Base-by-base conservation (phyloP, 2,797 vertebrate genomes). In the Crocidura indochinensis region DNA sequence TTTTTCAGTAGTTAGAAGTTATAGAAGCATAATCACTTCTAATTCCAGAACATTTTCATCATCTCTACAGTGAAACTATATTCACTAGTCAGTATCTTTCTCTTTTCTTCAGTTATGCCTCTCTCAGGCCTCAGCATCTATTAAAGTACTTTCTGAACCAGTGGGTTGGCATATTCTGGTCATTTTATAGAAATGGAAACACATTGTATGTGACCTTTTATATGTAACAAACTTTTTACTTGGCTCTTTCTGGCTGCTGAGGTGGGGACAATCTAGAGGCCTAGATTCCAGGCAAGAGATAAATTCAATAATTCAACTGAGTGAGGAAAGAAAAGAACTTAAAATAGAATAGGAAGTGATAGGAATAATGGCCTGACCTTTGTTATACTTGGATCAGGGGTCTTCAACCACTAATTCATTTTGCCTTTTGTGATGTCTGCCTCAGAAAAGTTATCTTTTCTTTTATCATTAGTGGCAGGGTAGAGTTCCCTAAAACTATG, bases 21-120 rank as follows among this genome's bases (percentile, higher is more conserved):
- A 11, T 31, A 31, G 11, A 74, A 24, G 6, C 6, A 76, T 26
- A 72, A 53, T 26, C 38, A 67, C 65, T 82, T 87, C 26, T 26
- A 76, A 95, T 72, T 95, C 56, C 10, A 87, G 84, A 91, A 73
- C 29, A 24, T 62, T 88, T 69, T 84, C 31, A 38, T 46, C 2
- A 71, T 11, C 15, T 10, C 10, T 29, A 22, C 17, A 78, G 67
- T 77, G 31, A 77, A 87, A 87, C 27, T 49, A 60, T 17, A 76
- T 17, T 14, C 22, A 24, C 15, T n/a, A 71, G 38, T 20, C 3
- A n/a, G 74, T 74, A 31, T 29, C 2, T 47, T 9, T 22, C 17
- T 8, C 8, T 17, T 10, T 29, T 0, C 3, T 27, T 26, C 10
- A 26, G 24, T 8, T 27, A 26, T 26, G 27, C 8, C 26, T 38